Percentiles rank a stretch among this genome's conserved stretches.
These are phyloP conservation scores for Harpagus bidentatus DNA, from an alignment of 2,113 vertebrate species.

Conservation along the genomic window DNA sequence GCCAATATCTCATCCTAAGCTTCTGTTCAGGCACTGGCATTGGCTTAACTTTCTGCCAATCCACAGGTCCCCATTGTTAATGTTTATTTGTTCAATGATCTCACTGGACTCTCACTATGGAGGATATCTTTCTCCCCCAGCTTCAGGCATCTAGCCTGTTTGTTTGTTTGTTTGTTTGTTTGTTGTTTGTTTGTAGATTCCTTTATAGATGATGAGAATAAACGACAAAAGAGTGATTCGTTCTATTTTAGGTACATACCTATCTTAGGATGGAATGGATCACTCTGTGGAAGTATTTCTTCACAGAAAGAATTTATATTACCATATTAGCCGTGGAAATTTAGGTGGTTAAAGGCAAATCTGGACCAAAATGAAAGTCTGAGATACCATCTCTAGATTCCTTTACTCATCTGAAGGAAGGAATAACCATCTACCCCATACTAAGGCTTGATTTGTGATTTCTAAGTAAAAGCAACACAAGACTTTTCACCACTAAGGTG, in stretches of 20 bases:
- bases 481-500: background rate
- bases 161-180: background rate
- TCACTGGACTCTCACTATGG: background rate
- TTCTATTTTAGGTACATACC: background rate
- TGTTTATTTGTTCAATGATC: background rate
- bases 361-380: background rate
- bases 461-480: background rate
- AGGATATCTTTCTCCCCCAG: background rate
- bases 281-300: background rate
- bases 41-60: background rate
- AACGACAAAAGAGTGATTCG: fast-evolving
- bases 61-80: background rate
- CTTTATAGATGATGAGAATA: background rate
- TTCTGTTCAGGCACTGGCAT: background rate
- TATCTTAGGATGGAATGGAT: background rate
- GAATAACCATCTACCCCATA: background rate
- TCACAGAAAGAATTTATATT: background rate
- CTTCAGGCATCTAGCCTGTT: background rate
- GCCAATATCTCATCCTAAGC: background rate
- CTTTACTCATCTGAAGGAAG: background rate
- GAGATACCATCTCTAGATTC: background rate
- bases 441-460: background rate
- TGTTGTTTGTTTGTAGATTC: background rate
- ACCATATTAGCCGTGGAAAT: background rate
- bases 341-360: background rate